Base-by-base conservation (phyloP, 2,797 vertebrate species). In the Sebastolobus altivelis region DNA sequence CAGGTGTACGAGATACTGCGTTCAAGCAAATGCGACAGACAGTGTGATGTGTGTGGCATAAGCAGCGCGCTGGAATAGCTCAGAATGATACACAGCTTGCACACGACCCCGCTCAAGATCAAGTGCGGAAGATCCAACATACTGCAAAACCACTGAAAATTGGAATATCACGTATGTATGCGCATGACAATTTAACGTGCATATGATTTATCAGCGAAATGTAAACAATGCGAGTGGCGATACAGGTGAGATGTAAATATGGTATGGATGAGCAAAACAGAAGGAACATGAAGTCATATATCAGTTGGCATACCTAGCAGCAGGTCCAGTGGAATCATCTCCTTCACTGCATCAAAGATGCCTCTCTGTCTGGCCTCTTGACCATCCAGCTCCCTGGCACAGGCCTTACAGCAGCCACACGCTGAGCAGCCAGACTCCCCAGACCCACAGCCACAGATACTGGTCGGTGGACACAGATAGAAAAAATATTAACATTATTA, bases 321-420 rank as follows among this genome's bases (percentile, higher is more conserved):
- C 76, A 99, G 96, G 88, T 99, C 99, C 95, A 99, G 95, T 8
- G 99, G 99, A 90, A 99, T 99, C 98, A 99, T 99, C 93, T 99
- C 99, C 93, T 99, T 99, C 49, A 99, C 98, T 40, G 99, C 99
- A 89, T 99, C 99, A 84, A 99, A 98, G 92, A 99, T 99, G 88
- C 99, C 99, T 91, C 99, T 97, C 94, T 99, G 98, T 69, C 98
- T 95, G 82, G 98, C 99, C 81, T 99, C 99, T 87, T 99, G 98
- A 75, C 99, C 98, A 82, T 99, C 99, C 83, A 99, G 93, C 82
- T 99, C 99, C 88, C 98, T 95, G 81, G 99, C 99, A 91, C 99
- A 99, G 20, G 99, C 98, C 88, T 99, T 99, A 91, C 99, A 99
- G 82, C 98, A 99, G 59, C 99, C 99, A 92, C 99, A 99, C 0